These are phyloP conservation scores for Crotalus viridis DNA, from an alignment of 2,113 vertebrate species.

Conservation along the genomic window DNA sequence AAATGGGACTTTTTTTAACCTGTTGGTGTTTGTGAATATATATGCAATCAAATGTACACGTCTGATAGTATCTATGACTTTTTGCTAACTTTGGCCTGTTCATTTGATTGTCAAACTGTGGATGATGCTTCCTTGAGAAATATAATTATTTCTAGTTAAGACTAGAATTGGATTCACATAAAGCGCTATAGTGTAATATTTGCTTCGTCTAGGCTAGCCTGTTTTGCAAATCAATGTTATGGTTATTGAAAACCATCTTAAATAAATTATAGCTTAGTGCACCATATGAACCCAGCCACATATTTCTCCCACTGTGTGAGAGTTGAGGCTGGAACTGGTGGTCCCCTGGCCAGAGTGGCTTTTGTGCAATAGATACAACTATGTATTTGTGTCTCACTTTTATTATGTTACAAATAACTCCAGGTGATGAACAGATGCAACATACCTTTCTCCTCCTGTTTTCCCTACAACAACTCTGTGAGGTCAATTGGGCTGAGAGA, in stretches of 20 bases:
- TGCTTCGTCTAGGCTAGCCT: neutral
- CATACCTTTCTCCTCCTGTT: neutral
- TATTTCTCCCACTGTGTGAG: neutral
- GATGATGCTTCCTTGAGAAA: neutral
- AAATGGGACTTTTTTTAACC: neutral
- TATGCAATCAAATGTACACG: neutral
- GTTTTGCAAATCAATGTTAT: neutral
- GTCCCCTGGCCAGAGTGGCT: neutral
- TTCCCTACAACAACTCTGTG: neutral
- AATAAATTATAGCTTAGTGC: neutral
- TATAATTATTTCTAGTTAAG: neutral
- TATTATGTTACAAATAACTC: neutral
- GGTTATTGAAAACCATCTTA: neutral
- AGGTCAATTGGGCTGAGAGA: neutral
- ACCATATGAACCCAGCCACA: neutral
- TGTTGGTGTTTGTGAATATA: neutral
- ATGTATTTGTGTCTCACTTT: neutral
- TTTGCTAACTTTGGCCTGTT: neutral
- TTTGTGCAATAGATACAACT: neutral
- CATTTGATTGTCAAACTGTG: neutral
- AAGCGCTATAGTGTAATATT: neutral
- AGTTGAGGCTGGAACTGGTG: neutral
- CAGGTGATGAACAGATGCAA: neutral
- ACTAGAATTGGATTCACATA: neutral
- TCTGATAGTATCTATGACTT: neutral